Evolutionary conservation across 2,113 vertebrate species (phyloP).

Genomic region (Leucosticte australis): DNA sequence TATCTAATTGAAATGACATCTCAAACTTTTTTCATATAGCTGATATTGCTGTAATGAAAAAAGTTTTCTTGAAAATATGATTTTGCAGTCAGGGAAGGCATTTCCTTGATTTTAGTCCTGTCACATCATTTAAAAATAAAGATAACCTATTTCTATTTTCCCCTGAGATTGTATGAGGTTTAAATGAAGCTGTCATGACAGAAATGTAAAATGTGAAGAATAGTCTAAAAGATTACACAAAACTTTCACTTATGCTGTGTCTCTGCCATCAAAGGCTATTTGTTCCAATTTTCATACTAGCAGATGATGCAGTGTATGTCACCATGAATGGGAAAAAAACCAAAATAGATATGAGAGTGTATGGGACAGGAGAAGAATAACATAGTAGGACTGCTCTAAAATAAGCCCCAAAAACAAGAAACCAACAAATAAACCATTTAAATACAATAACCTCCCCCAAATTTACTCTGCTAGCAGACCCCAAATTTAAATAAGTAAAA

Average conservation of each 20-base stretch:
- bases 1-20: slow-evolving; percentile 29
- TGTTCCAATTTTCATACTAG: slow-evolving; percentile 52
- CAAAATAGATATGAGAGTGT: not conserved
- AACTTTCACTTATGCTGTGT: slow-evolving; percentile 17
- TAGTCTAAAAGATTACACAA: slow-evolving; percentile 47
- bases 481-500: not conserved
- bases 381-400: not conserved
- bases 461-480: not conserved
- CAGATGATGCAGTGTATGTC: slow-evolving; percentile 21
- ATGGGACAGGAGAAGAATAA: not conserved
- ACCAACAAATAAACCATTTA: not conserved
- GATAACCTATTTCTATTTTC: slow-evolving; percentile 56
- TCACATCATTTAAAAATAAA: slow-evolving; percentile 60
- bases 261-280: slow-evolving; percentile 49
- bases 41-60: slow-evolving; percentile 24
- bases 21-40: not conserved
- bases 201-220: slow-evolving; percentile 58
- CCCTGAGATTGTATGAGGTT: slow-evolving; percentile 33
- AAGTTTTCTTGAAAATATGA: slow-evolving; percentile 17
- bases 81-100: slow-evolving; percentile 30
- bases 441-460: not conserved
- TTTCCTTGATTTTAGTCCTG: slow-evolving; percentile 51
- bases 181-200: slow-evolving; percentile 61
- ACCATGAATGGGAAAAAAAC: not conserved
- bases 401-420: not conserved